Evolutionary conservation across 1,140 invertebrate genomes (phyloP).

Genomic region (Drosophila varians): DNA sequence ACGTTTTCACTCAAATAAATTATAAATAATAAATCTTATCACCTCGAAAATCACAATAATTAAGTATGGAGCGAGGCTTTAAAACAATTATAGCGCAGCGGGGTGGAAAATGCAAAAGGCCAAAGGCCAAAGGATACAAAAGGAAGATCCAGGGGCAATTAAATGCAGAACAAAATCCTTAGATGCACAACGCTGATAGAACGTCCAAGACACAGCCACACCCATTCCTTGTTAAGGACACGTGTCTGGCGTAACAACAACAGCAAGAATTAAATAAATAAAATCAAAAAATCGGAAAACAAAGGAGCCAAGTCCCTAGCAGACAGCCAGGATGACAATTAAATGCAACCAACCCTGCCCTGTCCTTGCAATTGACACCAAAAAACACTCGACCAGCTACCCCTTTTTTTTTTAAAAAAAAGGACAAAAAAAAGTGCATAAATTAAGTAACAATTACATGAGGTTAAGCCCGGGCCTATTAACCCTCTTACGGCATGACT

Average conservation of each 20-base stretch:
- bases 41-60: too few relatives aligned
- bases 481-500: slow-evolving; percentile 23
- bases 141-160: slow-evolving; percentile 47
- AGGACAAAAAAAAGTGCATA: slow-evolving; percentile 26
- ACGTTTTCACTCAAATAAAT: slow-evolving; percentile 36
- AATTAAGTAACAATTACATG: slow-evolving; percentile 29
- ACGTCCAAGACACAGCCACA: background rate
- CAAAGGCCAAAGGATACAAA: too few relatives aligned
- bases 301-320: background rate
- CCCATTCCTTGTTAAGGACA: slow-evolving; percentile 38
- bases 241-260: slow-evolving; percentile 40
- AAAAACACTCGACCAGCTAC: background rate
- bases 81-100: slow-evolving; percentile 33
- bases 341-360: slow-evolving; percentile 35
- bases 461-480: slow-evolving; percentile 17
- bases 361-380: slow-evolving; percentile 12
- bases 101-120: slow-evolving; percentile 6
- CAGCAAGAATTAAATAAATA: background rate
- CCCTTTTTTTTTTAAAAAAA: background rate
- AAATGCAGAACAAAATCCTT: slow-evolving; percentile 54
- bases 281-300: background rate
- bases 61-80: background rate
- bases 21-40: too few relatives aligned
- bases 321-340: slow-evolving; percentile 23
- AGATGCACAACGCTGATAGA: slow-evolving; percentile 62